These are phyloP conservation scores for Paraescarpia echinospica DNA, from an alignment of 1,140 invertebrate species.

Conservation along the genomic window DNA sequence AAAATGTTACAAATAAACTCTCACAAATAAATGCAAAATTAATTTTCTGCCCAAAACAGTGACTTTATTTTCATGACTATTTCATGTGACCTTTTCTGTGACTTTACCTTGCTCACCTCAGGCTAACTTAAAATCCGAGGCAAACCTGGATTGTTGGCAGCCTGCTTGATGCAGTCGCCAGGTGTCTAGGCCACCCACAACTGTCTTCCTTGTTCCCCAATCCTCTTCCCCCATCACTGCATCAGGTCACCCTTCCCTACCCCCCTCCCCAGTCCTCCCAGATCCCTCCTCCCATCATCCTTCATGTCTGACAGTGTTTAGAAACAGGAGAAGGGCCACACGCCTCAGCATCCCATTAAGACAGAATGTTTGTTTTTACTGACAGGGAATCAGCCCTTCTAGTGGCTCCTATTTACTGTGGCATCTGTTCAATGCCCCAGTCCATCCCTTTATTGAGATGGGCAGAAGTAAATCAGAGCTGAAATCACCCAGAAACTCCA, in stretches of 20 bases:
- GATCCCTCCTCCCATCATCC: background rate
- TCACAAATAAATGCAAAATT: no score
- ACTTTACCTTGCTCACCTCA: no score
- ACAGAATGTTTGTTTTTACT: constrained; percentile 6
- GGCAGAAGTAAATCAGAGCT: background rate
- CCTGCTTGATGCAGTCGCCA: background rate
- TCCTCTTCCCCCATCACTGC: no score
- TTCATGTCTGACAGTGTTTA: background rate
- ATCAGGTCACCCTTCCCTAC: background rate
- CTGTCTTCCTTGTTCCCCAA: background rate
- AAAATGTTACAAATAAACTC: no score
- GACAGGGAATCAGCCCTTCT: background rate
- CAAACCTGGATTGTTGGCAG: background rate
- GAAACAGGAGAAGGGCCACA: background rate
- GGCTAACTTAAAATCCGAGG: background rate
- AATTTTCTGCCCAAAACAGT: no score
- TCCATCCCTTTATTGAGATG: background rate
- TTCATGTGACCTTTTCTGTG: no score
- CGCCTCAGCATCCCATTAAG: background rate
- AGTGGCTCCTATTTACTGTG: background rate
- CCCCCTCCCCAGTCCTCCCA: background rate
- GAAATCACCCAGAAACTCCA: background rate
- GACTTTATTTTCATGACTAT: no score
- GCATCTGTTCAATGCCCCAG: background rate
- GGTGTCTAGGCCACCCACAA: background rate